Conservation (phyloP, 2,113 vertebrate genomes). For the Bubo blakistoni region DNA sequence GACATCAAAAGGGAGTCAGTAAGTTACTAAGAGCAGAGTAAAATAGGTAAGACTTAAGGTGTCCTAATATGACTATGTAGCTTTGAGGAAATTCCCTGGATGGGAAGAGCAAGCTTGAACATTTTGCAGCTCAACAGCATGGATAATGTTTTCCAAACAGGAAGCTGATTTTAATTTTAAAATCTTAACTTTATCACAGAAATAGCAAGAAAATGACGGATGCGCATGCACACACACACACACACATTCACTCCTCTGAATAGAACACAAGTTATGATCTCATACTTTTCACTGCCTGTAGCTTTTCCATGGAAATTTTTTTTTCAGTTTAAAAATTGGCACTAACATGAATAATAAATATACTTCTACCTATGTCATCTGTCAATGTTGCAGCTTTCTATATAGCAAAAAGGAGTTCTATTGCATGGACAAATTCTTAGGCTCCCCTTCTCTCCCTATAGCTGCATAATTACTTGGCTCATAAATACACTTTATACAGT, state of each 20-base stretch:
- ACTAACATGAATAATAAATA: neutral
- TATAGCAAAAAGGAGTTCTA: neutral
- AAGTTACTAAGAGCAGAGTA: neutral
- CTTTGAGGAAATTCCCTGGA: neutral
- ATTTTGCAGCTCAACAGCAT: neutral
- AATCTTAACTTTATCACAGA: neutral
- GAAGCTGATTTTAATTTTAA: neutral
- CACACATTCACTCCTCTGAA: neutral
- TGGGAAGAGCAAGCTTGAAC: neutral
- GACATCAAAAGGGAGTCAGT: neutral
- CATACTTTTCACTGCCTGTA: neutral
- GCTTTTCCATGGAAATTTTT: neutral
- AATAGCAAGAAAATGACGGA: neutral
- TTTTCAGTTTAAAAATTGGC: neutral
- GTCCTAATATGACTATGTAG: neutral
- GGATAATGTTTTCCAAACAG: neutral
- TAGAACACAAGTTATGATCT: neutral
- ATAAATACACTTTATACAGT: neutral
- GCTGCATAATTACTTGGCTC: neutral
- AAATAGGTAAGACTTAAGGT: neutral
- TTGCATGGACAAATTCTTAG: neutral
- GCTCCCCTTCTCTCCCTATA: neutral
- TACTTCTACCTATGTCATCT: neutral
- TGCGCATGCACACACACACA: fast-evolving
- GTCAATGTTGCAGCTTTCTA: neutral